Percentiles rank a stretch among this genome's conserved stretches.
phyloP scores from a whole-genome alignment of 2,113 vertebrate species.

The Myotis lucifugus region DNA sequence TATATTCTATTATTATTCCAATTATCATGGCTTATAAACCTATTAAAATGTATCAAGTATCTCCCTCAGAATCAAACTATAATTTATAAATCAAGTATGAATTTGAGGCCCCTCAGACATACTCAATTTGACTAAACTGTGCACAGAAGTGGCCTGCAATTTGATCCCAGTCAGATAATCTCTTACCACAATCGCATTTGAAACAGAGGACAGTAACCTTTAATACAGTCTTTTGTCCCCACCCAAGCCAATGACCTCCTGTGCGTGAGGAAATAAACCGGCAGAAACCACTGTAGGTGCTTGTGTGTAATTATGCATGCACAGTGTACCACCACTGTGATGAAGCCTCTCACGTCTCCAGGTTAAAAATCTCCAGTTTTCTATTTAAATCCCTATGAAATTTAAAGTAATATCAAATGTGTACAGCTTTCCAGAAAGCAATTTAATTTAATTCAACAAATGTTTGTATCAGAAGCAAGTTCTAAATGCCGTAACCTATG shows the following conservation, averaged over 20 bases:
- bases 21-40: background rate
- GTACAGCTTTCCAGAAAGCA: background rate
- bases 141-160: background rate
- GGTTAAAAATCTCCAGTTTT: background rate
- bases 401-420: background rate
- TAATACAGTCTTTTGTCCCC: background rate
- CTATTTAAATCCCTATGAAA: slow-evolving; percentile 8
- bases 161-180: background rate
- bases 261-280: background rate
- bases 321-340: background rate
- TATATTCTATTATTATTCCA: background rate
- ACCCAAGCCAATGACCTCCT: background rate
- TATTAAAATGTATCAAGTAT: background rate
- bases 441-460: slow-evolving; percentile 12
- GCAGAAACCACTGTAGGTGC: background rate
- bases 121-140: background rate
- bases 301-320: background rate
- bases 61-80: background rate
- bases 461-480: background rate
- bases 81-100: background rate
- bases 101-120: background rate
- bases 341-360: background rate
- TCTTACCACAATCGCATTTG: background rate
- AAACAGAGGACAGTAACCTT: background rate
- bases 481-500: background rate